phyloP scores from a whole-genome alignment of 2,888 invertebrate genomes.

The Gymnocheta viridis region DNA sequence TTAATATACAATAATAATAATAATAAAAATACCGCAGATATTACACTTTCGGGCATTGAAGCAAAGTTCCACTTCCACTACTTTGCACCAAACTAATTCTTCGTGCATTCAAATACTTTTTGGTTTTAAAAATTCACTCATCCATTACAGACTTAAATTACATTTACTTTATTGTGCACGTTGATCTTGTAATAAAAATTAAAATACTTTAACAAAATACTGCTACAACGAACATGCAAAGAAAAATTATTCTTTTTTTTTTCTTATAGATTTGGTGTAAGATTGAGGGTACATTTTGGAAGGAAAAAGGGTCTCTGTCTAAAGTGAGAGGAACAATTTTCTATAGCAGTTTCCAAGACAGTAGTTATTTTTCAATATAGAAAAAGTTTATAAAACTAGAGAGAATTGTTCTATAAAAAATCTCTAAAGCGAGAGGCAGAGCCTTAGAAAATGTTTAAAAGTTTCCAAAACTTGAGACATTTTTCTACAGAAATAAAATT shows the following conservation, averaged over 20 bases:
- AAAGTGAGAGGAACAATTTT: not conserved
- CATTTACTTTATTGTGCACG: constrained; percentile 47
- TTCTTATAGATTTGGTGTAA: not conserved
- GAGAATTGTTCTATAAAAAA: too few species aligned
- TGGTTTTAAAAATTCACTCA: constrained; percentile 47
- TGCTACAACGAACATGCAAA: not conserved
- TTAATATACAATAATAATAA: constrained; percentile 7
- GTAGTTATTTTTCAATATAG: too few species aligned
- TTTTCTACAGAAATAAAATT: too few species aligned
- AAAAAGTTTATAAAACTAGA: too few species aligned
- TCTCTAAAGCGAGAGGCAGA: too few species aligned
- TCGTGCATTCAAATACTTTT: constrained; percentile 30
- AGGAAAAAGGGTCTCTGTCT: not conserved
- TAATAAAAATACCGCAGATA: constrained; percentile 14
- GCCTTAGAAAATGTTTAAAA: too few species aligned
- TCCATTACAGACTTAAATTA: constrained; percentile 58
- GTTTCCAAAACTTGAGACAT: too few species aligned
- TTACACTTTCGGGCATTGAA: constrained; percentile 45
- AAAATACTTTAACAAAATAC: constrained; percentile 41
- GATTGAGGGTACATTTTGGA: not conserved
- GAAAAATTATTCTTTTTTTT: not conserved
- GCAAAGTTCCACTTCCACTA: constrained; percentile 60
- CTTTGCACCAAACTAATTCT: constrained; percentile 17
- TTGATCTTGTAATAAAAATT: constrained; percentile 50
- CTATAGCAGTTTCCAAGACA: too few species aligned